phyloP scores from a whole-genome alignment of 2,888 invertebrate genomes.

The Leptothorax acervorum region DNA sequence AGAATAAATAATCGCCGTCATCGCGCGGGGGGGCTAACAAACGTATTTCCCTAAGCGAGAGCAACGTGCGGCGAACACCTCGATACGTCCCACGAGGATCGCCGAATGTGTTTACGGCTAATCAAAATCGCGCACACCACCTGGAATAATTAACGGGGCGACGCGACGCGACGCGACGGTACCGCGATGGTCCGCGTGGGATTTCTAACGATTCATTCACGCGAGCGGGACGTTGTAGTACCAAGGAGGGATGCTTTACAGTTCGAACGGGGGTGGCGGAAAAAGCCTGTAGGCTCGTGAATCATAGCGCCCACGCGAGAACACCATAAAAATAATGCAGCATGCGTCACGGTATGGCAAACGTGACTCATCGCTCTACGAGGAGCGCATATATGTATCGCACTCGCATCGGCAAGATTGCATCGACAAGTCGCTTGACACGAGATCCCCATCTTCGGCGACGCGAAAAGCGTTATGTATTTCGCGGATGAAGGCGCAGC shows the following conservation, averaged over 20 bases:
- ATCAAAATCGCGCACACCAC: conserved; percentile 56
- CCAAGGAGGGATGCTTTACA: conserved; percentile 26
- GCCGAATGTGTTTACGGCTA: conserved; percentile 66
- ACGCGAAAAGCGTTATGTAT: not conserved
- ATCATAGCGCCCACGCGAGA: conserved; percentile 80
- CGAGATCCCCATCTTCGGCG: conserved; percentile 16
- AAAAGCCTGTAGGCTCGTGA: conserved; percentile 71
- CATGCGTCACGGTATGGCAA: conserved; percentile 71
- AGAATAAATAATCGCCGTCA: conserved; percentile 41
- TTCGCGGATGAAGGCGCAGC: conserved; percentile 9
- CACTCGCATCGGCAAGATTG: conserved; percentile 55
- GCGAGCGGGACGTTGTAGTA: conserved; percentile 21
- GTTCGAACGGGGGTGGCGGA: conserved; percentile 61
- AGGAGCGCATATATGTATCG: conserved; percentile 58
- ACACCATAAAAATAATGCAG: conserved; percentile 79
- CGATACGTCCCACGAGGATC: conserved; percentile 56
- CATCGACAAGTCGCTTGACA: conserved; percentile 61
- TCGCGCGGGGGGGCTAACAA: not conserved
- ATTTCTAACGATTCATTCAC: conserved; percentile 68
- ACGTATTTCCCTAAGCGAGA: conserved; percentile 23
- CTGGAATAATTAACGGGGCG: conserved; percentile 62
- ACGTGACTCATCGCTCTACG: conserved; percentile 74
- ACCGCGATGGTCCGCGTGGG: conserved; percentile 59
- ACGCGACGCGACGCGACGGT: not conserved
- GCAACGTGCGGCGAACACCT: not conserved